A percentile compares a stretch with the other conserved stretches of the same genome.
These are phyloP conservation scores for Scolanthus callimorphus DNA, from an alignment of 92 coral and sea anemone genomes.

Conservation along the genomic window DNA sequence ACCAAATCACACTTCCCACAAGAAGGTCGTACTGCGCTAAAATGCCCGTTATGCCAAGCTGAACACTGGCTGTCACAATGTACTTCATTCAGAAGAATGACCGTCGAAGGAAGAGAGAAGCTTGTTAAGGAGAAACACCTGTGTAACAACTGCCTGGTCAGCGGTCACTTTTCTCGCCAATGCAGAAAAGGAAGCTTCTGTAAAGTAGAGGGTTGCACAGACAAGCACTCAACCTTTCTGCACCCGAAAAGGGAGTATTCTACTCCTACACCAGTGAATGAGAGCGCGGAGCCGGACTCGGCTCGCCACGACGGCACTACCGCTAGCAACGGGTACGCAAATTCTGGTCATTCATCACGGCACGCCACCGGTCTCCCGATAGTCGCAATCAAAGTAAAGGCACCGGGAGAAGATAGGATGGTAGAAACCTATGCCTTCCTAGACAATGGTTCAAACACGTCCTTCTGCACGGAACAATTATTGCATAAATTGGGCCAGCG, in stretches of 20 bases:
- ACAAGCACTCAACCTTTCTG: conserved; percentile 58
- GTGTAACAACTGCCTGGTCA: conserved; percentile 47
- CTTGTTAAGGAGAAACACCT: conserved; percentile 25
- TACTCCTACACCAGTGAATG: not conserved
- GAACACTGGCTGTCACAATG: conserved; percentile 61
- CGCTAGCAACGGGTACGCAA: not conserved
- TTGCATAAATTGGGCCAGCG: no score
- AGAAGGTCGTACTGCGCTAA: conserved; percentile 4
- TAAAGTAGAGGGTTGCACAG: conserved; percentile 47
- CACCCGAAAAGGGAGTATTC: conserved; percentile 33
- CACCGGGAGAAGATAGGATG: no score
- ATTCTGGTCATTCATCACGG: no score
- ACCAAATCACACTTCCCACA: no score
- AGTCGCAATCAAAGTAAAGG: no score
- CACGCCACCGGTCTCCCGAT: no score
- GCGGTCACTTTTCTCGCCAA: conserved; percentile 31
- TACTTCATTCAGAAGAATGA: conserved; percentile 24
- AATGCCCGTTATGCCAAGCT: conserved; percentile 34
- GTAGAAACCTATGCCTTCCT: no score
- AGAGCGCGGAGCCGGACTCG: not conserved
- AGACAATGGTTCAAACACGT: no score
- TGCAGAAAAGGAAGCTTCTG: conserved; percentile 58
- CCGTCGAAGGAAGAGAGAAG: conserved; percentile 36
- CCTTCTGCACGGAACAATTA: no score
- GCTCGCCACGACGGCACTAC: not conserved